Evolutionary conservation across 37 sponge, comb jelly and placozoan genomes (phyloP), one percentile per base, ranked within the genome.

Genomic region (Corticium candelabrum): DNA sequence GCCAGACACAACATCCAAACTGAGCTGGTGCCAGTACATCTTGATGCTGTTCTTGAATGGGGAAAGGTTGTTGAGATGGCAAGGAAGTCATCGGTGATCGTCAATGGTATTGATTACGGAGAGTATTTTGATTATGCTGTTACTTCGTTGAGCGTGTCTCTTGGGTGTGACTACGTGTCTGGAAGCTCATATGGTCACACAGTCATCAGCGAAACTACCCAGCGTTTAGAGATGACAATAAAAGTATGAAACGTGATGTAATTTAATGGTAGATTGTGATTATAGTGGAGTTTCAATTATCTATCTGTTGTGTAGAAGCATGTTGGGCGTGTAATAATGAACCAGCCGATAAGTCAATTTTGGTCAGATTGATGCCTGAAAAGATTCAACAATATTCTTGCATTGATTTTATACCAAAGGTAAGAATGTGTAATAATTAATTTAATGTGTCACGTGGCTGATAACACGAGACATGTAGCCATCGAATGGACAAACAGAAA

Each of bases 311-410:
- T n/a, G n/a, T 1, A 80, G 85, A 82, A 1, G 80, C 83, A 62
- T 87, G 87, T 69, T 87, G 87, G 87, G 87, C 70, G 4, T 87
- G 87, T 86, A 87, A 87, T 38, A 87, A 87, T 79, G 32, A 77
- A 4, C 87, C 87, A 41, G 69, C 74, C 1, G 34, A 83, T 39
- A 50, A 0, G 1, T 74, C 41, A 0, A 27, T 87, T 3, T 41
- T 87, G 27, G 39, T 74, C 35, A 57, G 57, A 29, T 31, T 87
- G 1, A 79, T 80, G n/a, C 87, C 87, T 38, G 34, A 35, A 33
- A 39, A 78, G 1, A 83, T 87, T 3, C 76, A 36, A 3, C n/a
- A 31, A 0, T 34, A 78, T 27, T 11, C 69, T 15, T 39, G 38
- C 29, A 35, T 87, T 33, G 69, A 40, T 3, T 83, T 83, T 37